These are phyloP conservation scores for Ephestia elutella DNA, from an alignment of 1,140 invertebrate genomes.

Conservation along the genomic window DNA sequence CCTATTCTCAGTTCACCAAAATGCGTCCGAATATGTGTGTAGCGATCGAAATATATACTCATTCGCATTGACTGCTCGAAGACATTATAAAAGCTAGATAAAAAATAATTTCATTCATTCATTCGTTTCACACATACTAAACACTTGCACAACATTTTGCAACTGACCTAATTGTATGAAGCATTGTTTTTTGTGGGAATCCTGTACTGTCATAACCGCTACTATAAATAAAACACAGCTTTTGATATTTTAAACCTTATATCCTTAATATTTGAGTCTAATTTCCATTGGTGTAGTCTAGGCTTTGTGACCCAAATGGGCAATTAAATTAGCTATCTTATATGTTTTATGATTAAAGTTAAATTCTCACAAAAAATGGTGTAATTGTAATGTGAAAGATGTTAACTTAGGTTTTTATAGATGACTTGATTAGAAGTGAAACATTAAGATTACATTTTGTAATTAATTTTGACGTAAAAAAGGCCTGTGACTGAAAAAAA, in stretches of 20 bases:
- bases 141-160: not conserved
- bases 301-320: not conserved
- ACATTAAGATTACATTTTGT: too few species aligned
- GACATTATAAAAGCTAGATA: not conserved
- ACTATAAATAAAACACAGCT: not conserved
- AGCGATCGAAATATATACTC: too few species aligned
- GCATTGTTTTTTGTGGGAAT: conserved; percentile 7
- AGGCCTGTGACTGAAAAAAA: too few species aligned
- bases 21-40: too few species aligned
- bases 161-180: not conserved
- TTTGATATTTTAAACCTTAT: not conserved
- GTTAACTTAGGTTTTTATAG: not conserved
- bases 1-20: too few species aligned
- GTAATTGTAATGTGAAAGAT: not conserved
- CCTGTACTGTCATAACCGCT: not conserved
- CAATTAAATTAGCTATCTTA: not conserved
- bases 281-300: not conserved
- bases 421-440: not conserved
- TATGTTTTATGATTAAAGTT: not conserved
- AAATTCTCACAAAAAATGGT: not conserved
- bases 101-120: not conserved
- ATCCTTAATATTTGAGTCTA: not conserved
- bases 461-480: too few species aligned
- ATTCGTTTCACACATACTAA: conserved; percentile 6
- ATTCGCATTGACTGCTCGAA: too few species aligned